These are phyloP conservation scores for Nasonia giraulti DNA, from an alignment of 1,140 invertebrate species.

Conservation along the genomic window DNA sequence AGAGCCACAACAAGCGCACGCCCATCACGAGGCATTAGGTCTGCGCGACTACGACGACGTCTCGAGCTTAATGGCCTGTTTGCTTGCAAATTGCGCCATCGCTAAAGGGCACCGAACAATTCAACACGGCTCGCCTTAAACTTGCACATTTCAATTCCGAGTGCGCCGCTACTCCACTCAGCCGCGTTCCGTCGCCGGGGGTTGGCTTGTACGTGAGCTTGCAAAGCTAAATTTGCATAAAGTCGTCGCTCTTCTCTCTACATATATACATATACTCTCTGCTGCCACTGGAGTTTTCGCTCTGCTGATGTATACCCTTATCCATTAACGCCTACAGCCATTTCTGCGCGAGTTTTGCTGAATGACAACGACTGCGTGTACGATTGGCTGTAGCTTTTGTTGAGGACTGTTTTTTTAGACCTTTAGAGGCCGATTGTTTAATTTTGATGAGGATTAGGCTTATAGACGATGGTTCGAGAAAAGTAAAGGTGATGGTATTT, in stretches of 20 bases:
- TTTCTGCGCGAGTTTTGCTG: neutral
- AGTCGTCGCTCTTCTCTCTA: slow-evolving; percentile 15
- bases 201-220: neutral
- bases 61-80: slow-evolving; percentile 64
- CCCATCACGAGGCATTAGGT: slow-evolving; percentile 27
- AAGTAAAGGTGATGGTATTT: too few species aligned
- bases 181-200: neutral
- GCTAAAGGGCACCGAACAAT: slow-evolving; percentile 69
- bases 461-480: too few species aligned
- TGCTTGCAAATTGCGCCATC: slow-evolving; percentile 66
- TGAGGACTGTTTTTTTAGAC: too few species aligned
- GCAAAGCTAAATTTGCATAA: slow-evolving; percentile 60
- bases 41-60: slow-evolving; percentile 25
- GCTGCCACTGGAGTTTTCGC: neutral
- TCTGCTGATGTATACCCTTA: slow-evolving; percentile 40
- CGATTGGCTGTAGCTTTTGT: too few species aligned
- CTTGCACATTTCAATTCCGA: slow-evolving; percentile 63
- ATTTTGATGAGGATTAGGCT: too few species aligned
- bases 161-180: slow-evolving; percentile 44
- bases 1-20: neutral
- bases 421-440: too few species aligned
- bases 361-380: neutral
- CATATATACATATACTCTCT: neutral
- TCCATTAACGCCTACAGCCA: neutral
- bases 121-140: slow-evolving; percentile 64